These are phyloP conservation scores for Danio choprae DNA, from an alignment of 2,797 vertebrate species.

Conservation along the genomic window DNA sequence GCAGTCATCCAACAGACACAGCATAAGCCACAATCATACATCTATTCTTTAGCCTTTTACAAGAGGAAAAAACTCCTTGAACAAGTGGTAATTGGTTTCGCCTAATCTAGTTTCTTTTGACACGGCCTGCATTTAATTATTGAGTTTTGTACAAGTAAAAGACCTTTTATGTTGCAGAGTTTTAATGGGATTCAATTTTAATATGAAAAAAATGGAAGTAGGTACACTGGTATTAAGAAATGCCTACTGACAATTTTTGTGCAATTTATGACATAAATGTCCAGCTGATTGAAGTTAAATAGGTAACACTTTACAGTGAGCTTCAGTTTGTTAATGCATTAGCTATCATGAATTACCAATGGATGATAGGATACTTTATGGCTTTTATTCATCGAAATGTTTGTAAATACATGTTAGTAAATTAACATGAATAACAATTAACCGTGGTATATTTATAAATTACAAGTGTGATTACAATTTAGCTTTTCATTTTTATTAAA, in stretches of 20 bases:
- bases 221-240: constrained; percentile 40
- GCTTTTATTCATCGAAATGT: neutral
- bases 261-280: neutral
- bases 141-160: constrained; percentile 55
- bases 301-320: neutral
- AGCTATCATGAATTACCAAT: neutral
- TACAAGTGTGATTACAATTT: too few species aligned
- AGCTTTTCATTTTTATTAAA: neutral
- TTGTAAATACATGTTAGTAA: too few species aligned
- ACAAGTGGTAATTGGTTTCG: constrained; percentile 66
- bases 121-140: constrained; percentile 64
- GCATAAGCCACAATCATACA: constrained; percentile 64
- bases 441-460: neutral
- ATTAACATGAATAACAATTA: too few species aligned
- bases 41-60: constrained; percentile 62
- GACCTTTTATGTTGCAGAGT: constrained; percentile 53
- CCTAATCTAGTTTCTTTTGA: constrained; percentile 65
- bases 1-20: constrained; percentile 52
- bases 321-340: neutral
- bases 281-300: neutral
- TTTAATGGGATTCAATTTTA: constrained; percentile 54
- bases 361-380: neutral
- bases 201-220: constrained; percentile 39
- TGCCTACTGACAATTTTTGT: constrained; percentile 16
- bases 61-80: constrained; percentile 56